Evolutionary conservation across 2,797 vertebrate species (phyloP).

Genomic region (Dallia pectoralis): DNA sequence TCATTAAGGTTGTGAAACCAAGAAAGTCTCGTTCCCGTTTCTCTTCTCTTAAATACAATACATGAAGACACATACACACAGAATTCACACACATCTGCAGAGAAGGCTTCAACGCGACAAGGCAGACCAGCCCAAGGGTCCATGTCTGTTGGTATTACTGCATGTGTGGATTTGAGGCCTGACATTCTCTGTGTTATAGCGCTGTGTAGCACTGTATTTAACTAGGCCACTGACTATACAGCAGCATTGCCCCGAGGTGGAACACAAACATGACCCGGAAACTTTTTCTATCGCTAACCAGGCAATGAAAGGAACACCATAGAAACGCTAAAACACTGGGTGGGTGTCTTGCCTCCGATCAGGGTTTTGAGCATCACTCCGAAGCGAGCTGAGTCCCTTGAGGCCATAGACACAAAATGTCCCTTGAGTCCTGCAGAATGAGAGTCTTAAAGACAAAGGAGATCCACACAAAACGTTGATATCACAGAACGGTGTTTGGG

Average conservation of each 20-base stretch:
- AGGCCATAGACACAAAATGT: neutral
- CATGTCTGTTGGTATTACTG: constrained; percentile 4
- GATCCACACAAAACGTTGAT: neutral
- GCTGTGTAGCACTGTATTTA: neutral
- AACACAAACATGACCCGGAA: neutral
- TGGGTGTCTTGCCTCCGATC: neutral
- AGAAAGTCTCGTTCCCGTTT: neutral
- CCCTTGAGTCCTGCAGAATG: neutral
- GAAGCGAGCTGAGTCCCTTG: neutral
- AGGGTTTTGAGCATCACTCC: neutral
- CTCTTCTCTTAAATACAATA: neutral
- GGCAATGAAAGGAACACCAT: neutral
- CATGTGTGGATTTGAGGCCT: too few species aligned
- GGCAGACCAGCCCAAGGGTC: neutral
- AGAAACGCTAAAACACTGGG: neutral
- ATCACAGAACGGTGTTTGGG: neutral
- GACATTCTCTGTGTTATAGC: neutral
- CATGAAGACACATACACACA: neutral
- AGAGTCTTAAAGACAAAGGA: neutral
- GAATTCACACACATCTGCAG: neutral
- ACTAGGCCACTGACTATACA: neutral
- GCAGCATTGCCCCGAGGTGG: neutral
- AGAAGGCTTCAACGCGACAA: neutral
- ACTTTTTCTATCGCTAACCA: neutral
- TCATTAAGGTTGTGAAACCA: neutral